Percentiles rank a stretch among this genome's conserved stretches.
phyloP scores from a whole-genome alignment of 2,113 vertebrate genomes.

The Sus scrofa region T2T-Sscrofa CM000818.6:50709501-50710000 shows the following conservation, averaged over 20 bases:
- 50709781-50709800: slow-evolving; percentile 73
- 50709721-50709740: slow-evolving; percentile 49
- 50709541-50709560: neutral
- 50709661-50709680: neutral
- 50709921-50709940: slow-evolving; percentile 55
- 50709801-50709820: slow-evolving; percentile 78
- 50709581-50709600: slow-evolving; percentile 32
- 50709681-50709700: slow-evolving; percentile 49
- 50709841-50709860: slow-evolving; percentile 80
- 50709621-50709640: neutral
- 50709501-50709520: neutral
- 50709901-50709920: slow-evolving; percentile 68
- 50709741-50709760: slow-evolving; percentile 79
- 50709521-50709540: neutral
- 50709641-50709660: neutral
- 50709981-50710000: slow-evolving; percentile 67
- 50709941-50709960: slow-evolving; percentile 70
- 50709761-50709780: slow-evolving; percentile 73
- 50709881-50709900: slow-evolving; percentile 73
- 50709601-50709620: neutral
- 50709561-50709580: slow-evolving; percentile 19
- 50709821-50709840: slow-evolving; percentile 79
- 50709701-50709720: slow-evolving; percentile 63
- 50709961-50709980: slow-evolving; percentile 78
- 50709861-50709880: slow-evolving; percentile 74